Percentiles rank a stretch among this genome's conserved stretches.
phyloP scores from a whole-genome alignment of 1,140 invertebrate species.

The Drosophila lini region DNA sequence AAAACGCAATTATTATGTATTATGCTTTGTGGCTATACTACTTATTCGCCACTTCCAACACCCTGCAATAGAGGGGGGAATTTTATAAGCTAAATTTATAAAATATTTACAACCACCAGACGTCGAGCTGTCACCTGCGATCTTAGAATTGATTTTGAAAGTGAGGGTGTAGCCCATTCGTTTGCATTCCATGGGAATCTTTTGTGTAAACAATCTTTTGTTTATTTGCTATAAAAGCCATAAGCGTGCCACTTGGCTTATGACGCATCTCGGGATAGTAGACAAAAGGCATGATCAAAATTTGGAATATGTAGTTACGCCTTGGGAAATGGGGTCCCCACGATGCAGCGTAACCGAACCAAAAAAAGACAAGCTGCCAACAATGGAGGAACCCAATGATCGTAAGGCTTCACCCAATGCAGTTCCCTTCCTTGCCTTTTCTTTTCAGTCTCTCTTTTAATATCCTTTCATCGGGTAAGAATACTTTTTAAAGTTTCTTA shows the following conservation, averaged over 20 bases:
- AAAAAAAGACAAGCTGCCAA: slow-evolving; percentile 38
- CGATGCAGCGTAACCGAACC: slow-evolving; percentile 23
- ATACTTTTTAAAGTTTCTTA: not conserved
- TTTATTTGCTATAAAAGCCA: slow-evolving; percentile 58
- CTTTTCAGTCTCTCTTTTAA: not conserved
- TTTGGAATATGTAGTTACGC: slow-evolving; percentile 32
- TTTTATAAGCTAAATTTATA: not conserved
- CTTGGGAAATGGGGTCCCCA: slow-evolving; percentile 13
- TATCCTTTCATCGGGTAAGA: not conserved
- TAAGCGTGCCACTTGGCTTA: slow-evolving; percentile 69
- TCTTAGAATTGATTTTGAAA: slow-evolving; percentile 1
- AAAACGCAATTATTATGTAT: slow-evolving; percentile 75
- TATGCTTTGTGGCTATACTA: slow-evolving; percentile 50
- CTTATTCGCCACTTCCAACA: slow-evolving; percentile 46
- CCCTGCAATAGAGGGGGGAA: slow-evolving; percentile 19
- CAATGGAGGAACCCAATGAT: slow-evolving; percentile 40
- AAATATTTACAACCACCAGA: slow-evolving; percentile 1
- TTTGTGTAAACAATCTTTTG: slow-evolving; percentile 37
- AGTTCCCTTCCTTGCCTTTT: not conserved
- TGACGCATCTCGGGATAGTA: slow-evolving; percentile 44
- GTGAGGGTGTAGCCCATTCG: slow-evolving; percentile 42
- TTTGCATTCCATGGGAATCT: slow-evolving; percentile 5
- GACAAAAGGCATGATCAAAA: slow-evolving; percentile 50
- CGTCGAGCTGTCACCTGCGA: not conserved
- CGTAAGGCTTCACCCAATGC: slow-evolving; percentile 50